Conservation (phyloP, 2,113 vertebrate genomes). For the Elgaria multicarinata region DNA sequence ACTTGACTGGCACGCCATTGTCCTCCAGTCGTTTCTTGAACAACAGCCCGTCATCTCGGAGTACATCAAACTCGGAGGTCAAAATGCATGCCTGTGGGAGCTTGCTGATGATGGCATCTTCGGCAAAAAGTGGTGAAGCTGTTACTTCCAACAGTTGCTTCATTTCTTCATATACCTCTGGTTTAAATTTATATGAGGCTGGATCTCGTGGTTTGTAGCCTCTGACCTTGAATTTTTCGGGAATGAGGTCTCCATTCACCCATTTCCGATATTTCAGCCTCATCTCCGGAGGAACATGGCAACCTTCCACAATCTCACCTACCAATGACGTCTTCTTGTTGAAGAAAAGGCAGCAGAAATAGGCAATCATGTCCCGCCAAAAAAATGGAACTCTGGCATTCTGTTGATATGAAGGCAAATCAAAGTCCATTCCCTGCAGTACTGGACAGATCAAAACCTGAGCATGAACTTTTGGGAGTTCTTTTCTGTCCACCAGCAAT, state of each 20-base stretch:
- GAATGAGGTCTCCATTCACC: constrained; percentile 18
- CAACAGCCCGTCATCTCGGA: constrained; percentile 79
- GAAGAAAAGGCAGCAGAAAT: constrained; percentile 73
- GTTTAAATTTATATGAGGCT: constrained; percentile 54
- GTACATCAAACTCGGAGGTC: constrained; percentile 73
- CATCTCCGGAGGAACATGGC: constrained; percentile 69
- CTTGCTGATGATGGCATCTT: constrained; percentile 27
- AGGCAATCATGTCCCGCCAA: constrained; percentile 59
- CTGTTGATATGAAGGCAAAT: constrained; percentile 75
- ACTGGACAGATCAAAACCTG: constrained; percentile 80
- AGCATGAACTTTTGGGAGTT: constrained; percentile 73
- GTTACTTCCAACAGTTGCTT: neutral
- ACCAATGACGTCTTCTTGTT: constrained; percentile 62
- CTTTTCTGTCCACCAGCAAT: constrained; percentile 63
- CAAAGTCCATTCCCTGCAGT: constrained; percentile 71
- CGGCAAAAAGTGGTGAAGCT: neutral
- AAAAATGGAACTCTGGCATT: constrained; percentile 78
- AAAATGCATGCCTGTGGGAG: constrained; percentile 64
- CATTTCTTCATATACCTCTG: constrained; percentile 69
- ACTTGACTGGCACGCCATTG: constrained; percentile 70
- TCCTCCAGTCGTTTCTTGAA: constrained; percentile 78
- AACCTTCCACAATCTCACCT: constrained; percentile 70
- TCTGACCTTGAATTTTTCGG: constrained; percentile 52
- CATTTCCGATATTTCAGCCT: constrained; percentile 60
- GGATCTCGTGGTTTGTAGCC: constrained; percentile 29